These are phyloP conservation scores for Petrocephalus sullivani DNA, from an alignment of 2,797 vertebrate species.

Conservation along the genomic window DNA sequence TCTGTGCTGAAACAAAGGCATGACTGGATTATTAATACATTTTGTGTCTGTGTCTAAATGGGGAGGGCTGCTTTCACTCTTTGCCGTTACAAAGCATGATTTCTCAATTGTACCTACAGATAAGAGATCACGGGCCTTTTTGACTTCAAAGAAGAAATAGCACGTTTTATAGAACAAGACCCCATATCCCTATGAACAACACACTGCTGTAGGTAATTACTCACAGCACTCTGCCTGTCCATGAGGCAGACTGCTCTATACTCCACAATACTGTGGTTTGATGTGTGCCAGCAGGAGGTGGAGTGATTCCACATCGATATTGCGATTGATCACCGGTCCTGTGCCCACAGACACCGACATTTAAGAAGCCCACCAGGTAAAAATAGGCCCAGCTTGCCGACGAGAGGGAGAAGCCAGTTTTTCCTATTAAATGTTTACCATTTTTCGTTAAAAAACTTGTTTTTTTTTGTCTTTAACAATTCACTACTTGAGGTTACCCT, in stretches of 20 bases:
- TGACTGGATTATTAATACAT: slow-evolving; percentile 6
- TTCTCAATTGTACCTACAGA: background rate
- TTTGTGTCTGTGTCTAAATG: background rate
- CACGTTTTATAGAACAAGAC: background rate
- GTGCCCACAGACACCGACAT: background rate
- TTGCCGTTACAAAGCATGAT: background rate
- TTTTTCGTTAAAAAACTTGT: background rate
- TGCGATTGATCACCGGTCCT: background rate
- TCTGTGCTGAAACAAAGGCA: slow-evolving; percentile 1
- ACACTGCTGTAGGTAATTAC: background rate
- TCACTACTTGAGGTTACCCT: background rate
- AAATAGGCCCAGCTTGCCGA: background rate
- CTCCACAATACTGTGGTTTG: background rate
- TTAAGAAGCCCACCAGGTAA: background rate
- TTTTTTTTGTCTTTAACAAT: background rate
- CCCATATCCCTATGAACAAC: background rate
- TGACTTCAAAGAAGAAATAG: background rate
- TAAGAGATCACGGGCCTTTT: background rate
- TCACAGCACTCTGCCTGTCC: background rate
- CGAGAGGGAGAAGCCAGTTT: background rate
- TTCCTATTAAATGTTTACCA: background rate
- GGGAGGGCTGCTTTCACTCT: background rate
- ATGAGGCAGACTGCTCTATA: background rate
- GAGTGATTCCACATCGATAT: background rate
- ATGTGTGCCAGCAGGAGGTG: background rate